phyloP scores from a whole-genome alignment of 2,797 vertebrate genomes.

The Chanos chanos region DNA sequence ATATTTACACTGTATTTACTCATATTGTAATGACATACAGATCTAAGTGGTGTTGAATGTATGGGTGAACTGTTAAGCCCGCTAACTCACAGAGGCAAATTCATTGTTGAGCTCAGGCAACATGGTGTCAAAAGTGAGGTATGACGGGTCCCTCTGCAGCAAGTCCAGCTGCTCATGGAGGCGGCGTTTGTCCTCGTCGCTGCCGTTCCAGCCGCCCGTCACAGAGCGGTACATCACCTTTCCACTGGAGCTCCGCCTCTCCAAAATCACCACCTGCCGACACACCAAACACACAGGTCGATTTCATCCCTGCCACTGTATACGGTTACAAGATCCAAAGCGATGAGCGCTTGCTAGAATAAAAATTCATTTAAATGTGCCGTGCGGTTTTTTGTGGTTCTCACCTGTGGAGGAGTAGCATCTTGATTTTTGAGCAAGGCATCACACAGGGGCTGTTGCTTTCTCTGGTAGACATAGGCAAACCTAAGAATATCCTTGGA shows the following conservation, averaged over 20 bases:
- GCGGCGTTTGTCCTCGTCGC: conserved; percentile 79
- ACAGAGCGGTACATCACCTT: conserved; percentile 80
- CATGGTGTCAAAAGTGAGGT: conserved; percentile 78
- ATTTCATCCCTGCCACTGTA: no score
- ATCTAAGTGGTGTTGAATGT: no score
- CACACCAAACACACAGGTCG: neutral
- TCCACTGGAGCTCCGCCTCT: conserved; percentile 81
- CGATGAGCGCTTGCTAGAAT: neutral
- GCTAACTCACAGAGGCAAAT: conserved; percentile 82
- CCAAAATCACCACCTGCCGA: conserved; percentile 85
- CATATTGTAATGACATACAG: no score
- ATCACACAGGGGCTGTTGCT: conserved; percentile 81
- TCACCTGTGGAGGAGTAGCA: conserved; percentile 62
- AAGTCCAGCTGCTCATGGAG: conserved; percentile 86
- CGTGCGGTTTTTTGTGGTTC: conserved; percentile 8
- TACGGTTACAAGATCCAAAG: neutral
- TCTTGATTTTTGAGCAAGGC: conserved; percentile 74
- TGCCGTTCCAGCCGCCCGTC: conserved; percentile 86
- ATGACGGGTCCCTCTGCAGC: conserved; percentile 81
- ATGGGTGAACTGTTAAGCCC: no score
- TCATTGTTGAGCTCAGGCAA: conserved; percentile 88
- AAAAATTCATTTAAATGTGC: neutral
- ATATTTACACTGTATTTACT: no score
- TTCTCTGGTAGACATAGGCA: conserved; percentile 79
- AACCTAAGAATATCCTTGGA: conserved; percentile 86